Percentiles rank a stretch among this genome's conserved stretches.
Conservation (phyloP, 2,797 vertebrate genomes). For the Tolypeutes matacus region DNA sequence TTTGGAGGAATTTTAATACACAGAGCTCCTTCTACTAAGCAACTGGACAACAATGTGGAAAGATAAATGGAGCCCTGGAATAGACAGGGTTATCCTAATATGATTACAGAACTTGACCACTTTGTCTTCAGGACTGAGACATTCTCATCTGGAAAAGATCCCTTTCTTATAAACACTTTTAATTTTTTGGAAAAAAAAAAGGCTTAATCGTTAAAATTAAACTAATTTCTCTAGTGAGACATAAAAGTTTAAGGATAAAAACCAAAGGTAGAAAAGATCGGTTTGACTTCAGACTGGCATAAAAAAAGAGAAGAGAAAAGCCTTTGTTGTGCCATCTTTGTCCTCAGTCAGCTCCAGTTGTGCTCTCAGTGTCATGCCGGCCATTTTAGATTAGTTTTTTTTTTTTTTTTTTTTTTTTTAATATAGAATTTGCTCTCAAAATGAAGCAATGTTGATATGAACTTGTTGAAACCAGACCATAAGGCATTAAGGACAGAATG, state of each 20-base stretch:
- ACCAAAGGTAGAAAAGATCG: not conserved
- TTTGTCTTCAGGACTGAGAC: not conserved
- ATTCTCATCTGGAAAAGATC: constrained; percentile 49
- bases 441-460: not conserved
- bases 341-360: not conserved
- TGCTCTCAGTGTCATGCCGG: not conserved
- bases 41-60: not conserved
- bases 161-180: not conserved
- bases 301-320: not conserved
- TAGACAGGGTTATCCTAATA: not conserved
- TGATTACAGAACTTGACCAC: not conserved
- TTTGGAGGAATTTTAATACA: not conserved
- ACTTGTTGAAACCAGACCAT: not conserved
- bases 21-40: not conserved
- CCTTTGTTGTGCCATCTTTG: not conserved
- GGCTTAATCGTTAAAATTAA: not conserved
- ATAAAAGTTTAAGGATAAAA: not conserved
- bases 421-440: constrained; percentile 42
- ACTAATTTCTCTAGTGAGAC: constrained; percentile 48
- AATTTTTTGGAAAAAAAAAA: constrained; percentile 48
- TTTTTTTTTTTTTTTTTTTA: too few relatives aligned
- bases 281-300: not conserved
- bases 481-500: not conserved
- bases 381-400: too few relatives aligned
- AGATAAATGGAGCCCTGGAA: not conserved